Base-by-base conservation (phyloP, 2,888 invertebrate species). In the Eristalinus sepulchralis region DNA sequence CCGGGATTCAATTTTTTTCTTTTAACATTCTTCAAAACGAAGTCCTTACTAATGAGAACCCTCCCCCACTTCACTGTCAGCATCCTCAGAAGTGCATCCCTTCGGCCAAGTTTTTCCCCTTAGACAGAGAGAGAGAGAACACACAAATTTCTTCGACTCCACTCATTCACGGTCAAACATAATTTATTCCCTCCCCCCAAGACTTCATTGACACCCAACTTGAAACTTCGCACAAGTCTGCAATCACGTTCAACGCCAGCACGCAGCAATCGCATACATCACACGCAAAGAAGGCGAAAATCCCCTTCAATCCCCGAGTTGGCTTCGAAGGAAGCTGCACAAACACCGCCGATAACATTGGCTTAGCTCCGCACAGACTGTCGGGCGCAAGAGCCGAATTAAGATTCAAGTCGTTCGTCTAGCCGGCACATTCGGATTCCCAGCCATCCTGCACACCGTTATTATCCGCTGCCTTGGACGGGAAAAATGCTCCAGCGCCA, bases 381-480 rank as follows among this genome's bases (percentile, higher is more conserved):
- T 22, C 33, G 20, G 53, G 60, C 60, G 53, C 64, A 1, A 67
- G 53, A 67, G 53, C 11, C n/a, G 22, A 70, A 78, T 83, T 83
- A 79, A 75, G 36, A 79, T 79, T 83, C 75, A 79, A 79, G 83
- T 66, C 79, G 60, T 66, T 79, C 73, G 83, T 55, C 68, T 68
- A 59, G 78, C 60, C 72, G 6, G 9, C 39, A 36, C 47, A 53
- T 47, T 8, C n/a, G 17, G n/a, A 60, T 64, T 68, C 68, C 63
- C 81, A 64, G 66, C 71, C 71, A 17, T 71, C 60, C 71, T 55
- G n/a, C n/a, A 55, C 62, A 57, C 72, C 77, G 77, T 78, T 79
- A 79, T 83, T 66, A 80, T 84, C 75, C 76, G 84, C 79, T 84
- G 84, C 84, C 60, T 67, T 80, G 75, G 80, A 76, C 75, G 70